These are phyloP conservation scores for Microcaecilia unicolor DNA, from an alignment of 2,797 vertebrate species.

Conservation along the genomic window DNA sequence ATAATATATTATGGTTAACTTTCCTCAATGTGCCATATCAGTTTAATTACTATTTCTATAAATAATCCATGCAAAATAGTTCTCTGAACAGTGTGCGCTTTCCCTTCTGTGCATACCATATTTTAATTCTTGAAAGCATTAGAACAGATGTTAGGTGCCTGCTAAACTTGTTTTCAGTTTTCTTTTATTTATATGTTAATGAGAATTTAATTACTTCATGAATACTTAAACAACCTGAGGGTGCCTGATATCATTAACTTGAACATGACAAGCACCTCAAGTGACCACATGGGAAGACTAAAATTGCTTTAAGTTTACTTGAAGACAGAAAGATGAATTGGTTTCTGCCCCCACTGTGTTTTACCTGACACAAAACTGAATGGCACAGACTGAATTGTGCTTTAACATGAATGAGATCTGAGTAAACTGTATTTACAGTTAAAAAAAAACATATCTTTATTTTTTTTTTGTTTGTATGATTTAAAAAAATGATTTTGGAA, in stretches of 20 bases:
- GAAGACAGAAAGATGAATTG: slow-evolving; percentile 61
- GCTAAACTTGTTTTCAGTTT: slow-evolving; percentile 68
- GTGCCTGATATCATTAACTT: slow-evolving; percentile 73
- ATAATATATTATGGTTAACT: slow-evolving; percentile 42
- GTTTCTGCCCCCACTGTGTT: slow-evolving; percentile 56
- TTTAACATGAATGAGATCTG: slow-evolving; percentile 20
- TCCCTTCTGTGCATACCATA: slow-evolving; percentile 47
- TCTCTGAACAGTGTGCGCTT: slow-evolving; percentile 52
- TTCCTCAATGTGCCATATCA: slow-evolving; percentile 50
- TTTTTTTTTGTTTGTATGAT: too few species aligned
- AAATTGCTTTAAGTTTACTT: slow-evolving; percentile 67
- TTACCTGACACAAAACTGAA: slow-evolving; percentile 43
- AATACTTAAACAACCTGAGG: slow-evolving; percentile 76
- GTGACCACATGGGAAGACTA: slow-evolving; percentile 71
- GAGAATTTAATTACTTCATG: slow-evolving; percentile 80
- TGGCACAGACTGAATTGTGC: slow-evolving; percentile 38
- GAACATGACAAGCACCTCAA: slow-evolving; percentile 70
- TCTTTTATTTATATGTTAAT: slow-evolving; percentile 82
- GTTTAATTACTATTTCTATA: slow-evolving; percentile 62
- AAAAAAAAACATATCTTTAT: too few species aligned
- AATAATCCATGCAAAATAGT: slow-evolving; percentile 57
- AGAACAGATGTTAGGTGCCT: slow-evolving; percentile 72
- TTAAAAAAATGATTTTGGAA: too few species aligned
- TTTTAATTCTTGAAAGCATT: slow-evolving; percentile 67
- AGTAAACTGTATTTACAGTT: slow-evolving; percentile 10